Base-by-base conservation (phyloP, 2,113 vertebrate species). In the Eolophus roseicapilla region DNA sequence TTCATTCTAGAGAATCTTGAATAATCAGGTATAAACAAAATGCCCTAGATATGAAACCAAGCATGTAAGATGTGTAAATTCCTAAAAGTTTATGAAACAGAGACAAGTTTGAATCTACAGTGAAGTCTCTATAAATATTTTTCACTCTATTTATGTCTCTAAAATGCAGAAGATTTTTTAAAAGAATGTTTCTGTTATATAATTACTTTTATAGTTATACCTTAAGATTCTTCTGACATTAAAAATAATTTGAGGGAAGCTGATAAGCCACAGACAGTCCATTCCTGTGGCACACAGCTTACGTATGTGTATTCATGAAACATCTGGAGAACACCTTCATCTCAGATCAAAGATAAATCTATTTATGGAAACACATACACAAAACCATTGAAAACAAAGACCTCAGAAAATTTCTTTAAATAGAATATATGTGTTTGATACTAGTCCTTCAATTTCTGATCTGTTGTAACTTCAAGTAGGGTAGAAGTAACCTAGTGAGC, bases 11-110 rank as follows among this genome's bases (percentile, higher is more conserved):
- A 59, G 20, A 59, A 24, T 35, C 33, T 35, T 59, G 57, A 35
- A 59, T 35, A 24, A 59, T 35, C 57, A 59, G 35, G 12, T 8
- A 35, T 28, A 71, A 85, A 59, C 1, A 75, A 82, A 94, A 81
- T 0, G 0, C 4, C 21, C 28, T 20, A 37, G 8, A 71, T 85
- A 92, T 50, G 2, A 75, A 67, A 68, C 3, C 17, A 63, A 82
- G 10, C 7, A 46, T 17, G 37, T 24, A 35, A 84, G 3, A 4
- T 2, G 0, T 67, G 24, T 76, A 60, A 92, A 71, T 46, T 83
- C 18, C 47, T 41, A 17, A 7, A 70, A 41, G 18, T 44, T 86
- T 43, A 77, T 47, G 39, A 69, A 73, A 68, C 2, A 78, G 29
- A 52, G 20, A 80, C 0, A 12, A 53, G 53, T 86, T 71, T 53